Percentiles rank a stretch among this genome's conserved stretches.
Evolutionary conservation across 1,140 invertebrate genomes (phyloP).

Genomic region (Calephelis nemesis): DNA sequence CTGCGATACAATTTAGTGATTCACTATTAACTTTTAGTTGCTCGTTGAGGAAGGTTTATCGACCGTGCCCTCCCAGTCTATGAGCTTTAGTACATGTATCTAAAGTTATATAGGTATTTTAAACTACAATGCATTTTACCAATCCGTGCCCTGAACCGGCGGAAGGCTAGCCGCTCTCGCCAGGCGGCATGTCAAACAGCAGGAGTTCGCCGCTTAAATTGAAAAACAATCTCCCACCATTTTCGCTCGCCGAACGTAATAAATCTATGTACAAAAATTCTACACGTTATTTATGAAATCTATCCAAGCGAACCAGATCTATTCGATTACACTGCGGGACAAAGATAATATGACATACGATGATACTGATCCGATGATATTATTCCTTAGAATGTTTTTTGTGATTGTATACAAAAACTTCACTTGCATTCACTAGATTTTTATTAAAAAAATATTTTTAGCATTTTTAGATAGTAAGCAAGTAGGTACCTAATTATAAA

Average conservation of each 20-base stretch:
- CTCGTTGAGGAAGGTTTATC: too few relatives aligned
- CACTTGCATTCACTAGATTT: too few relatives aligned
- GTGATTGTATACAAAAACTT: too few relatives aligned
- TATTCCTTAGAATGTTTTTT: too few relatives aligned
- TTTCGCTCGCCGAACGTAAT: constrained; percentile 76
- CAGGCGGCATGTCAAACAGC: constrained; percentile 71
- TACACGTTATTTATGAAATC: constrained; percentile 78
- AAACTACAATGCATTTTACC: constrained; percentile 44
- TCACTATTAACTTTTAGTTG: too few relatives aligned
- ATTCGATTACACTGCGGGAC: constrained; percentile 46
- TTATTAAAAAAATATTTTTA: too few relatives aligned
- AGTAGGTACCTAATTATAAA: too few relatives aligned
- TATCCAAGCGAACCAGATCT: constrained; percentile 60
- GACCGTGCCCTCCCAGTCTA: neutral
- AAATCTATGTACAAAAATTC: constrained; percentile 79
- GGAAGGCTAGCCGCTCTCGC: constrained; percentile 41
- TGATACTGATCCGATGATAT: too few relatives aligned
- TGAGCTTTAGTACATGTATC: neutral
- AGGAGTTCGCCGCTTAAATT: constrained; percentile 70
- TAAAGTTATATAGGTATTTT: constrained; percentile 24
- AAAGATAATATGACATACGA: neutral
- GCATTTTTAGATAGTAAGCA: too few relatives aligned
- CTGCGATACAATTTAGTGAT: too few relatives aligned
- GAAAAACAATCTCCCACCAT: constrained; percentile 79
- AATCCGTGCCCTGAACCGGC: constrained; percentile 35